Percentiles rank a stretch among this genome's conserved stretches.
These are phyloP conservation scores for Apolygus lucorum DNA, from an alignment of 1,140 invertebrate genomes.

Conservation along the genomic window DNA sequence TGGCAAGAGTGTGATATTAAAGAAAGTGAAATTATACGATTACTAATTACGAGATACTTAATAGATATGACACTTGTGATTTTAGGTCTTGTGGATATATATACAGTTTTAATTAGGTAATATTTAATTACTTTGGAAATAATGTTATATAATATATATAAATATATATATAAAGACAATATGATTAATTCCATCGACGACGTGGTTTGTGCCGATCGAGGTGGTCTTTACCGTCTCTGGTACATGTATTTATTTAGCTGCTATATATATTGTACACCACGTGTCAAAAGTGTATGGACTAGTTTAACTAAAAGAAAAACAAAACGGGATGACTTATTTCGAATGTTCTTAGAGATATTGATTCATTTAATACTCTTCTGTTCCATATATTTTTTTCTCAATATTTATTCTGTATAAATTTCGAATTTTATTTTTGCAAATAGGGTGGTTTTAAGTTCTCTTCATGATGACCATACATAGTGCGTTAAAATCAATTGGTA, in stretches of 20 bases:
- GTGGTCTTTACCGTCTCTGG: slow-evolving; percentile 14
- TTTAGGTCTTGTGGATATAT: slow-evolving; percentile 30
- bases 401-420: slow-evolving; percentile 19
- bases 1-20: slow-evolving; percentile 29
- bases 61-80: slow-evolving; percentile 31
- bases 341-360: not conserved
- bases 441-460: slow-evolving; percentile 5
- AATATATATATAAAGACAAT: slow-evolving; percentile 27
- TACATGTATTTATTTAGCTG: slow-evolving; percentile 29
- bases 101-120: slow-evolving; percentile 28
- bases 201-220: slow-evolving; percentile 11
- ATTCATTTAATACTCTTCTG: not conserved
- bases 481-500: slow-evolving; percentile 26
- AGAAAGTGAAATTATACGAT: slow-evolving; percentile 26
- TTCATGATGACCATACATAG: not conserved
- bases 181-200: slow-evolving; percentile 26
- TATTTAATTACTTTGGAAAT: slow-evolving; percentile 24
- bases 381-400: slow-evolving; percentile 17
- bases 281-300: slow-evolving; percentile 8
- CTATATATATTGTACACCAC: slow-evolving; percentile 15
- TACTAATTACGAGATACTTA: slow-evolving; percentile 30
- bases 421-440: not conserved
- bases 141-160: slow-evolving; percentile 22
- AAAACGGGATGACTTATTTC: slow-evolving; percentile 9
- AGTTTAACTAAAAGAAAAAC: slow-evolving; percentile 13